Conservation (phyloP, 1,140 invertebrate genomes). For the Aphaenogaster floridana region DNA sequence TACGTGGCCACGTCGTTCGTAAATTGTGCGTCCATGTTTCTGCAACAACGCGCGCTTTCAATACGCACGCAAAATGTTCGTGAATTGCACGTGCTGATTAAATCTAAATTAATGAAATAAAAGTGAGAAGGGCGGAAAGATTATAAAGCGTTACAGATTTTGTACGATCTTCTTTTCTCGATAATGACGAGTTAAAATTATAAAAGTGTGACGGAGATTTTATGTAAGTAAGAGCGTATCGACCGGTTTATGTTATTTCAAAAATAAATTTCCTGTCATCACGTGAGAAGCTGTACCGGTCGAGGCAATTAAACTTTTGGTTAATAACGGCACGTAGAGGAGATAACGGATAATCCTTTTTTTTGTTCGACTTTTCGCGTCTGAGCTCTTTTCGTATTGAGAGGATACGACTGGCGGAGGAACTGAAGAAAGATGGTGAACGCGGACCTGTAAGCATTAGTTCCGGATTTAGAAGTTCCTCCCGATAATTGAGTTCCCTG, state of each 20-base stretch:
- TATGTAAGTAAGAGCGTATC: not conserved
- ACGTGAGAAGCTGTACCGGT: not conserved
- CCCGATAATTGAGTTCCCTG: constrained; percentile 33
- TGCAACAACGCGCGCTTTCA: not conserved
- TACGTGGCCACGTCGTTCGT: constrained; percentile 17
- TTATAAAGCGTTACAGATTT: not conserved
- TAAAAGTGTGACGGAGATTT: not conserved
- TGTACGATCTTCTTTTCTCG: not conserved
- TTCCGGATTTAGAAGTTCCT: constrained; percentile 46
- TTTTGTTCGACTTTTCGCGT: constrained; percentile 31
- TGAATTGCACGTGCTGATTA: not conserved
- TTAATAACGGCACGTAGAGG: constrained; percentile 37
- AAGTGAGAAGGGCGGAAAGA: not conserved
- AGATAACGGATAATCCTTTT: constrained; percentile 52
- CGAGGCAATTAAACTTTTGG: constrained; percentile 49
- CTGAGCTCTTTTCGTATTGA: not conserved
- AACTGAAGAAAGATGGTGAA: constrained; percentile 1
- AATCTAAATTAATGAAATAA: not conserved
- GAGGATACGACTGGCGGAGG: not conserved
- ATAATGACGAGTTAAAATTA: not conserved
- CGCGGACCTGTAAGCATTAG: constrained; percentile 26
- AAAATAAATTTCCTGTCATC: constrained; percentile 16
- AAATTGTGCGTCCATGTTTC: constrained; percentile 13
- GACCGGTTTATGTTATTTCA: not conserved
- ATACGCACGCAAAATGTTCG: constrained; percentile 13